Conservation (phyloP, 2,888 invertebrate genomes). For the Geophilus truncorum region DNA sequence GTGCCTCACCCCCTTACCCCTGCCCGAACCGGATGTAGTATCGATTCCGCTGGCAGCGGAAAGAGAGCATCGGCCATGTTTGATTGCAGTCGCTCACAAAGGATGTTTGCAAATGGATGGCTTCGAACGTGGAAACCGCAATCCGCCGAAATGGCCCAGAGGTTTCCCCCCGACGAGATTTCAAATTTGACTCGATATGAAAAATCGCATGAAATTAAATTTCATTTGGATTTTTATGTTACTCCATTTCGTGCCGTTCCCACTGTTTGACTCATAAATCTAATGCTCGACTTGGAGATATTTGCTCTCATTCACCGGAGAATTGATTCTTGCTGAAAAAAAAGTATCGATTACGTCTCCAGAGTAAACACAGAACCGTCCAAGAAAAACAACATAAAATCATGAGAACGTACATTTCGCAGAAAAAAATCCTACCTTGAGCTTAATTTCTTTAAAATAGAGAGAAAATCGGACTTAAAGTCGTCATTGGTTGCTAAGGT, state of each 20-base stretch:
- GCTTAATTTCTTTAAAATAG: no score
- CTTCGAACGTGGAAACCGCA: background rate
- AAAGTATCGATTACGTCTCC: background rate
- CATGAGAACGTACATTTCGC: background rate
- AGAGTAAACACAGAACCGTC: background rate
- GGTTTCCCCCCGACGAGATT: background rate
- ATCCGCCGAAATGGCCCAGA: background rate
- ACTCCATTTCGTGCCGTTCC: background rate
- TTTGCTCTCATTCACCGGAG: background rate
- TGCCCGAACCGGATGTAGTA: background rate
- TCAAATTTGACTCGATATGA: constrained; percentile 12
- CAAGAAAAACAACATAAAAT: constrained; percentile 12
- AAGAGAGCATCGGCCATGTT: background rate
- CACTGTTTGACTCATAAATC: background rate
- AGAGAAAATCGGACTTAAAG: no score
- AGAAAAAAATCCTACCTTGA: no score
- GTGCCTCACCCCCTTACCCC: background rate
- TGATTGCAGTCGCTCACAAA: background rate
- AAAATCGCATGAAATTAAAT: constrained; percentile 17
- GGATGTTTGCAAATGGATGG: constrained; percentile 11
- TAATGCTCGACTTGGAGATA: background rate
- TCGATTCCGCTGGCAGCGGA: background rate
- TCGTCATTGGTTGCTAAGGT: no score
- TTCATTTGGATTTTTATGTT: constrained; percentile 15
- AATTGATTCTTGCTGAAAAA: constrained; percentile 18